Evolutionary conservation across 2,888 invertebrate genomes (phyloP).

Genomic region (Eremobia ochroleuca): DNA sequence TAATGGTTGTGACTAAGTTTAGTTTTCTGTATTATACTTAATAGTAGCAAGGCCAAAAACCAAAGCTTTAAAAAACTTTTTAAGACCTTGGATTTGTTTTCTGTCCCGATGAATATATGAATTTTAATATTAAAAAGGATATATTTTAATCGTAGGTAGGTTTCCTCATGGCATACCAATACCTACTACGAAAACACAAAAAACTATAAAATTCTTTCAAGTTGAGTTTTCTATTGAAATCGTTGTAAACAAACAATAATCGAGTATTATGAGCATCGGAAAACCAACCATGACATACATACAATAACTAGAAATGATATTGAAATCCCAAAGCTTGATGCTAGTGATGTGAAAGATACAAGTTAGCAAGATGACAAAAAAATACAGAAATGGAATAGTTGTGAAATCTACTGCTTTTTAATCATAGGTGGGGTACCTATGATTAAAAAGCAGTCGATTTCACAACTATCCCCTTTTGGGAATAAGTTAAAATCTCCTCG

Average conservation of each 20-base stretch:
- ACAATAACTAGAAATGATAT: slow-evolving; percentile 66
- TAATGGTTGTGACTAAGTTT: background rate
- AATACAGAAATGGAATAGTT: too few relatives aligned
- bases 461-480: background rate
- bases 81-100: background rate
- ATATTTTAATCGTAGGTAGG: background rate
- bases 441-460: background rate
- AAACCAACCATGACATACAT: slow-evolving; percentile 23
- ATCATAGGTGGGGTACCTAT: too few relatives aligned
- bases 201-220: background rate
- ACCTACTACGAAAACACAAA: background rate
- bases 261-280: slow-evolving; percentile 30
- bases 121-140: background rate
- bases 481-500: background rate
- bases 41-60: background rate
- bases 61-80: background rate
- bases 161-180: background rate
- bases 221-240: background rate
- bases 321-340: slow-evolving; percentile 67
- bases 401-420: too few relatives aligned
- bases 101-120: background rate
- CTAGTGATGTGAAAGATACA: slow-evolving; percentile 49
- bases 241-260: slow-evolving; percentile 43
- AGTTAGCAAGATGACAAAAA: background rate
- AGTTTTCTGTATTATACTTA: background rate